A percentile compares a stretch with the other conserved stretches of the same genome.
Conservation (phyloP, 2,113 vertebrate species). For the Cyrtonyx montezumae region DNA sequence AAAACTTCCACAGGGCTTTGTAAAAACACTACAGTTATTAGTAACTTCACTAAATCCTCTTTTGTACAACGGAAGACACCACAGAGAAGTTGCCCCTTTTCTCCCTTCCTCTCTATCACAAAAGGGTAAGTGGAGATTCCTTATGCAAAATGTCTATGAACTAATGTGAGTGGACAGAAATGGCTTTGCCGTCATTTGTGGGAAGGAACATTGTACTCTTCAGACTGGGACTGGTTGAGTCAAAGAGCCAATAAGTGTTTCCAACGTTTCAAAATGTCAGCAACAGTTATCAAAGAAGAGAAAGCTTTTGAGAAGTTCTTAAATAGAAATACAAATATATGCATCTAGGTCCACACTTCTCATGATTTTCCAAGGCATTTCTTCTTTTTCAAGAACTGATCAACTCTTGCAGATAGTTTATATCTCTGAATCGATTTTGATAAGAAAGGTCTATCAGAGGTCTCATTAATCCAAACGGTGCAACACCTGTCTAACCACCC, state of each 20-base stretch:
- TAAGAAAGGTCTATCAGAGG: background rate
- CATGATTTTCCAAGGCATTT: background rate
- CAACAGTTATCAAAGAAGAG: background rate
- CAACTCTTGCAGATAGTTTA: background rate
- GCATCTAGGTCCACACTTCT: background rate
- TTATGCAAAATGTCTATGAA: background rate
- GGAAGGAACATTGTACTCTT: background rate
- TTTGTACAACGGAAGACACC: rapidly evolving
- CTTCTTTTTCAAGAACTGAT: background rate
- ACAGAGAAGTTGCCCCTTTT: background rate
- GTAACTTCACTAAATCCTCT: background rate
- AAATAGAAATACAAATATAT: background rate
- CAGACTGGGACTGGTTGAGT: background rate
- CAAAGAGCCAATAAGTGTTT: background rate
- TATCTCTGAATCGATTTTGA: background rate
- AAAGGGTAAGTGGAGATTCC: background rate
- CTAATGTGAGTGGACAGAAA: background rate
- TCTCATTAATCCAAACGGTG: background rate
- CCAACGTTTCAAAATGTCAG: background rate
- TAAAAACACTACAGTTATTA: background rate
- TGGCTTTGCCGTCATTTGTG: background rate
- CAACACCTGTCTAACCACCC: background rate
- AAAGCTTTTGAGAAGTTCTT: background rate
- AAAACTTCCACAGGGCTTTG: background rate
- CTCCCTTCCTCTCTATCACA: background rate